Base-by-base conservation (phyloP, 1,140 invertebrate genomes). In the Asbolus verrucosus region DNA sequence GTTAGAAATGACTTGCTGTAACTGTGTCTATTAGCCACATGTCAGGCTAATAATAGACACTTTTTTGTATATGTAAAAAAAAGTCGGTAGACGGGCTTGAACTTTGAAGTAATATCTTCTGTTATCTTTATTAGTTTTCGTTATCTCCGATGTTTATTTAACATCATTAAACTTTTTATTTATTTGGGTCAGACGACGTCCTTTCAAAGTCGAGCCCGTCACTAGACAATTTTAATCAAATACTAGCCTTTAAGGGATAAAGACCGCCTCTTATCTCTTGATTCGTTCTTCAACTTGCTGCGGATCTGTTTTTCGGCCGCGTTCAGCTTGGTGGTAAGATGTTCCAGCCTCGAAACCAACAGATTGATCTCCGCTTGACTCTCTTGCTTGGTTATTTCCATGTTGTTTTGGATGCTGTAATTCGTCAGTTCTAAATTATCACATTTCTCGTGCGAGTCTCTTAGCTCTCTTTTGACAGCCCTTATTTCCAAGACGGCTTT, bases 311-410 rank as follows among this genome's bases (percentile, higher is more conserved):
- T 93, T 76, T 96, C 94, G n/a, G 92, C 91, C 0, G 86, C 85
- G 1, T 86, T 88, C 15, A 95, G 83, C 80, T 95, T 96, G 24
- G 87, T 86, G 0, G 94, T 95, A 27, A 95, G 80, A 80, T 96
- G 93, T 77, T 94, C 89, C 33, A 95, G 90, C 18, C 93, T 85
- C n/a, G 88, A 89, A 0, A 90, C 92, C 91, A 95, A 92, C 65
- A 95, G 81, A 41, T 89, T 87, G 14, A 91, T 85, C 79, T 94
- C 91, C 0, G 90, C 87, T 63, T 90, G 85, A 75, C 92, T 89
- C 65, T 90, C 88, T 70, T 90, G 86, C 71, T 90, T 89, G 36
- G 87, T 81, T 2, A 88, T 79, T 68, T 90, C 87, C 70, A 91
- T 83, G 76, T 93, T 91, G 77, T 92, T 90, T 46, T 88, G 88